phyloP scores from a whole-genome alignment of 2,888 invertebrate genomes.

The Hyalella azteca region DNA sequence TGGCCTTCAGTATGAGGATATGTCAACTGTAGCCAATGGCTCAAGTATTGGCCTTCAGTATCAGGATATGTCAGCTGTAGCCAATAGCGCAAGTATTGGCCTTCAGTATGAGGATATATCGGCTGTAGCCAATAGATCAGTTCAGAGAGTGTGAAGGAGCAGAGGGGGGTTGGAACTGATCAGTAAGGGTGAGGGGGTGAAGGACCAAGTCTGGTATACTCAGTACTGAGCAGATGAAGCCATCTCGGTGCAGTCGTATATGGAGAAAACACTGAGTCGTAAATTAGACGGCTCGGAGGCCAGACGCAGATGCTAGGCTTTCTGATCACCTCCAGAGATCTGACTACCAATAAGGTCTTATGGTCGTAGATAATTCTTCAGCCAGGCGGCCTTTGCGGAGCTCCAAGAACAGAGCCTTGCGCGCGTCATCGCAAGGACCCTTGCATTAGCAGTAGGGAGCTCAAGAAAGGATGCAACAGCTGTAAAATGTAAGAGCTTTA shows the following conservation, averaged over 20 bases:
- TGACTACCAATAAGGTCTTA: slow-evolving; percentile 35
- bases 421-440: background rate
- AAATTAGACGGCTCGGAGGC: slow-evolving; percentile 32
- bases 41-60: too few relatives aligned
- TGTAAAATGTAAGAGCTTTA: too few relatives aligned
- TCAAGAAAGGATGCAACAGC: too few relatives aligned
- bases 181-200: background rate
- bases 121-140: background rate
- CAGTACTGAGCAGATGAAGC: slow-evolving; percentile 28
- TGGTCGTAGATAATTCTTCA: slow-evolving; percentile 29
- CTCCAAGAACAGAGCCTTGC: background rate
- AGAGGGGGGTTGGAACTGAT: background rate
- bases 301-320: slow-evolving; percentile 37
- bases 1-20: too few relatives aligned
- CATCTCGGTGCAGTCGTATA: slow-evolving; percentile 23
- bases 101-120: too few relatives aligned
- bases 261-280: slow-evolving; percentile 28
- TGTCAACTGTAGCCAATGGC: too few relatives aligned
- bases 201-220: background rate
- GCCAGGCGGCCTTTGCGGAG: background rate
- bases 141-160: too few relatives aligned
- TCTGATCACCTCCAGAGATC: slow-evolving; percentile 35
- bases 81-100: too few relatives aligned
- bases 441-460: background rate
- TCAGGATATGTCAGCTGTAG: too few relatives aligned